phyloP scores from a whole-genome alignment of 1,140 invertebrate species.

The Sycophaga agraensis region DNA sequence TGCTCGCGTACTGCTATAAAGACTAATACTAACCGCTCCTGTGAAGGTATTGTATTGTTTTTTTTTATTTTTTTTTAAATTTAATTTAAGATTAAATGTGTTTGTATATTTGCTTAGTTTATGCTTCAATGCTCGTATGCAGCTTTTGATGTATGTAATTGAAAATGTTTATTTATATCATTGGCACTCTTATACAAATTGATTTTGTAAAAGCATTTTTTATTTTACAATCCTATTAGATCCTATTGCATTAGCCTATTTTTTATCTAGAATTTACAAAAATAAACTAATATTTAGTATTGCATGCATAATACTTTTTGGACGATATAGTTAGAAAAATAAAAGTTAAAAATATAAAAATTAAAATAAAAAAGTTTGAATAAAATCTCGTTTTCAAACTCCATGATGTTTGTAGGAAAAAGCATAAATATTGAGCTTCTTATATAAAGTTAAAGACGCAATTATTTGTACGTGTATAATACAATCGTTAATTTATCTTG shows the following conservation, averaged over 20 bases:
- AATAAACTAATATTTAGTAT: neutral
- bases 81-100: conserved; percentile 17
- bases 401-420: too few species aligned
- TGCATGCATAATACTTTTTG: too few species aligned
- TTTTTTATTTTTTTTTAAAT: conserved; percentile 30
- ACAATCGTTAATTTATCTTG: too few species aligned
- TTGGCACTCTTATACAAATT: neutral
- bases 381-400: too few species aligned
- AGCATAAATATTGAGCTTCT: too few species aligned
- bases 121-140: neutral
- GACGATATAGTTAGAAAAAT: too few species aligned
- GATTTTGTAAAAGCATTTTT: neutral
- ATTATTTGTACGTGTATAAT: too few species aligned
- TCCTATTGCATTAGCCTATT: too few species aligned
- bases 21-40: conserved; percentile 42
- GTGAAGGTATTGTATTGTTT: conserved; percentile 51
- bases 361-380: too few species aligned
- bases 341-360: too few species aligned
- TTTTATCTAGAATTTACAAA: neutral
- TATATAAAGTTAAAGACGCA: too few species aligned
- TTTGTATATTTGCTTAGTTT: neutral
- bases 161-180: neutral
- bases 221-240: too few species aligned
- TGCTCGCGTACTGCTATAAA: conserved; percentile 52
- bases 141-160: neutral